Percentiles rank a stretch among this genome's conserved stretches.
These are phyloP conservation scores for Tilapia sparmanii DNA, from an alignment of 2,113 vertebrate genomes.

Conservation along the genomic window DNA sequence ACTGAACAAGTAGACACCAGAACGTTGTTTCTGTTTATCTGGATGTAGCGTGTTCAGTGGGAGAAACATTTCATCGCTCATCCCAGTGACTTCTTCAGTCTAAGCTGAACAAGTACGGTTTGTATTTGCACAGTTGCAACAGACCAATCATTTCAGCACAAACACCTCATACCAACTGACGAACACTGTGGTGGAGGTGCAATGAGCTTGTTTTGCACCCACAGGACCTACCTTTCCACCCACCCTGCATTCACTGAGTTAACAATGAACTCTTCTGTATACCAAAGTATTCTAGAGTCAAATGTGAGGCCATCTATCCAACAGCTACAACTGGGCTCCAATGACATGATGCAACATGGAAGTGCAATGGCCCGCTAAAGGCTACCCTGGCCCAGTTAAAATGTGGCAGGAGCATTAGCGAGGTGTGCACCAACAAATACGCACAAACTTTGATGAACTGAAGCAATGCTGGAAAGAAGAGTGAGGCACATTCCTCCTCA, in stretches of 20 bases:
- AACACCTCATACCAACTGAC: not conserved
- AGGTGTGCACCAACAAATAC: not conserved
- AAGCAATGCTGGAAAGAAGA: not conserved
- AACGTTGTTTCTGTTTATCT: not conserved
- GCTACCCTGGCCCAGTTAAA: not conserved
- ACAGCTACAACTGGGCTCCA: not conserved
- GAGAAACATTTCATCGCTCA: not conserved
- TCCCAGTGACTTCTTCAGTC: not conserved
- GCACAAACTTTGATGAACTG: not conserved
- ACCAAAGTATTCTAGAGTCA: not conserved
- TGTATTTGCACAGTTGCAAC: not conserved
- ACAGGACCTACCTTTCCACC: not conserved
- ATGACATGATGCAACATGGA: not conserved
- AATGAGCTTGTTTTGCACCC: not conserved
- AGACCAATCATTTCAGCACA: not conserved
- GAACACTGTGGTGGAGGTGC: not conserved
- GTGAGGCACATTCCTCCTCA: not conserved
- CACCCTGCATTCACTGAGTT: not conserved
- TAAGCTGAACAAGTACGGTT: not conserved
- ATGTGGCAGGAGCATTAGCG: not conserved
- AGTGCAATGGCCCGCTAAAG: not conserved
- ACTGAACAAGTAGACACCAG: not conserved
- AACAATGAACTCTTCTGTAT: not conserved
- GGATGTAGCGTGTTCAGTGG: rapidly evolving
- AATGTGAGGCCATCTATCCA: not conserved